A percentile compares a stretch with the other conserved stretches of the same genome.
Evolutionary conservation across 1,140 invertebrate species (phyloP).

Genomic region (Coelopa frigida): DNA sequence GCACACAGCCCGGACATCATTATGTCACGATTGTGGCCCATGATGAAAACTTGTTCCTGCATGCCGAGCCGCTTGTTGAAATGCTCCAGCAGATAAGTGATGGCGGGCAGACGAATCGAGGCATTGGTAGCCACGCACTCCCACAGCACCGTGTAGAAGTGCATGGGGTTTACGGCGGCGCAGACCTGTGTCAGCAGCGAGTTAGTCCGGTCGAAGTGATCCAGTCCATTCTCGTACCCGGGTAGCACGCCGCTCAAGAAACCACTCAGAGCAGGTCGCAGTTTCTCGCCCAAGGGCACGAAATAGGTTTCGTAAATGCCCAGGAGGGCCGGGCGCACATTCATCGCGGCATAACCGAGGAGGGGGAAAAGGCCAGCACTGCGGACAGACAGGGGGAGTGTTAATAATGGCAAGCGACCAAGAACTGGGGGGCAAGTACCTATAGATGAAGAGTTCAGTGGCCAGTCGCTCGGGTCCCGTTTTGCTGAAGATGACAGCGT

Average conservation of each 20-base stretch:
- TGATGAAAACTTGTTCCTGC: slow-evolving; percentile 78
- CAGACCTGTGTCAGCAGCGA: slow-evolving; percentile 67
- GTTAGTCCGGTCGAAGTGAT: slow-evolving; percentile 80
- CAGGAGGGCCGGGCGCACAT: slow-evolving; percentile 74
- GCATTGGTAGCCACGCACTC: slow-evolving; percentile 78
- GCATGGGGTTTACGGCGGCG: slow-evolving; percentile 66
- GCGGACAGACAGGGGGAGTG: too few species aligned
- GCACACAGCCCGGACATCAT: slow-evolving; percentile 56
- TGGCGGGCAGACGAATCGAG: slow-evolving; percentile 75
- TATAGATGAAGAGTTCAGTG: slow-evolving; percentile 82
- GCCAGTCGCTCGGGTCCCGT: slow-evolving; percentile 78
- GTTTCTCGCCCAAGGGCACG: slow-evolving; percentile 70
- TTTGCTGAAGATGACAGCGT: slow-evolving; percentile 87
- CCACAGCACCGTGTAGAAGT: slow-evolving; percentile 88
- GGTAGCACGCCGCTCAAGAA: slow-evolving; percentile 78
- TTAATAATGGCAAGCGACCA: background rate
- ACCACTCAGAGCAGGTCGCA: slow-evolving; percentile 79
- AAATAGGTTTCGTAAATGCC: slow-evolving; percentile 91
- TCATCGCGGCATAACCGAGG: slow-evolving; percentile 84
- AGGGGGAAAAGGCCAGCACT: slow-evolving; percentile 79
- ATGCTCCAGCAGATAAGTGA: slow-evolving; percentile 73
- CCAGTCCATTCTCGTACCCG: slow-evolving; percentile 85
- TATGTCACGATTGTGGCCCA: slow-evolving; percentile 78
- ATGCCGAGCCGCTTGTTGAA: slow-evolving; percentile 76
- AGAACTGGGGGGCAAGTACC: slow-evolving; percentile 32